A percentile compares a stretch with the other conserved stretches of the same genome.
phyloP scores from a whole-genome alignment of 2,888 invertebrate genomes.

The Dione vanillae region DNA sequence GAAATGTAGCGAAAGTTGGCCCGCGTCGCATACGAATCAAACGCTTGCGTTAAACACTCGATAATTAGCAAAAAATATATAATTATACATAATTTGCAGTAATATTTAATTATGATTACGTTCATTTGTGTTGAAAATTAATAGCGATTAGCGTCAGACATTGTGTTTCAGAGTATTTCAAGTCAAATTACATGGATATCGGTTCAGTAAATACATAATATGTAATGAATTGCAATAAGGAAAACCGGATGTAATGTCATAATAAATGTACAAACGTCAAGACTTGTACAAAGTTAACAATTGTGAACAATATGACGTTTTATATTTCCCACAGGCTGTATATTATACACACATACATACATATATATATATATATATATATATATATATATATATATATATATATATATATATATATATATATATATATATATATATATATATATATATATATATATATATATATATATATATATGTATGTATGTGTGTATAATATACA shows the following conservation, averaged over 20 bases:
- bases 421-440: too few species aligned
- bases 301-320: too few species aligned
- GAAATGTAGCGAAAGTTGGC: conserved; percentile 78
- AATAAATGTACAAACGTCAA: neutral
- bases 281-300: neutral
- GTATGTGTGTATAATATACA: too few species aligned
- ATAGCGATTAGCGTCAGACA: neutral
- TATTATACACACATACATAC: too few species aligned
- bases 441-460: too few species aligned
- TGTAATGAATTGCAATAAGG: neutral
- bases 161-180: neutral
- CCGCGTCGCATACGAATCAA: conserved; percentile 61
- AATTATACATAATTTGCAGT: neutral
- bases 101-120: neutral
- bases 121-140: neutral
- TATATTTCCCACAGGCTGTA: too few species aligned
- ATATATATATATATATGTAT: too few species aligned
- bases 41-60: conserved; percentile 47
- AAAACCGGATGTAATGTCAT: neutral
- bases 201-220: neutral
- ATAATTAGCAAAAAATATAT: conserved; percentile 39
- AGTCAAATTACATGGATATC: neutral
- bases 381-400: too few species aligned
- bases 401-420: too few species aligned
- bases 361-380: too few species aligned